Evolutionary conservation across 2,113 vertebrate species (phyloP).

Genomic region (Nannobrachium achirus): DNA sequence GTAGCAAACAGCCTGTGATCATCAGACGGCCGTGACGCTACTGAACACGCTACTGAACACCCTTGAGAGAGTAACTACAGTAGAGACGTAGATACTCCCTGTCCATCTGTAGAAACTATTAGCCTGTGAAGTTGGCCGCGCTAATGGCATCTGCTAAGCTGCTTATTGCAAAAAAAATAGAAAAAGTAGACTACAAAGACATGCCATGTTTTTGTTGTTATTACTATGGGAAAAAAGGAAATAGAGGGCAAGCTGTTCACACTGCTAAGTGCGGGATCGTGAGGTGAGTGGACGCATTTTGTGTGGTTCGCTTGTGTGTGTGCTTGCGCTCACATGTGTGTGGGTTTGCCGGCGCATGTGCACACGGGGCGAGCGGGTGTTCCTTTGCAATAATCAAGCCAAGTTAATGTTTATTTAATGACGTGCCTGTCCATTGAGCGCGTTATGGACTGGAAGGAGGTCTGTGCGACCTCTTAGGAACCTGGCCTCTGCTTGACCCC

Average conservation of each 20-base stretch:
- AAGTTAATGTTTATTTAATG: conserved; percentile 37
- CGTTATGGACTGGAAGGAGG: conserved; percentile 17
- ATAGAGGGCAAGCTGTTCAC: neutral
- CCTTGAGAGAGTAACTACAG: conserved; percentile 1
- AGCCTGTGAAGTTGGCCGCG: conserved; percentile 9
- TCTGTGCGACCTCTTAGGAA: conserved; percentile 39
- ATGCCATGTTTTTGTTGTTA: neutral
- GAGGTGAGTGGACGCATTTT: neutral
- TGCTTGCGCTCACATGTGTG: neutral
- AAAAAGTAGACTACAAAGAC: neutral
- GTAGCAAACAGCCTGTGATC: conserved; percentile 8
- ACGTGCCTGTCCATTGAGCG: conserved; percentile 14
- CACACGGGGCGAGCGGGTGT: neutral
- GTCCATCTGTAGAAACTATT: conserved; percentile 9
- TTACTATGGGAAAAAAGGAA: no score
- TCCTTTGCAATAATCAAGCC: conserved; percentile 18
- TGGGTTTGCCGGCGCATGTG: neutral
- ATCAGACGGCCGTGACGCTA: neutral
- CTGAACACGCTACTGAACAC: neutral
- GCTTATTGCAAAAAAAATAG: neutral
- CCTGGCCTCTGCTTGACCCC: conserved; percentile 60
- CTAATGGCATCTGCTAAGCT: conserved; percentile 16
- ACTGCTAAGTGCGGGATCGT: neutral
- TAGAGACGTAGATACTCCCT: neutral
- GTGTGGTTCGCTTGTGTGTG: neutral